These are phyloP conservation scores for Esperia sulphurella DNA, from an alignment of 2,888 invertebrate genomes.

Conservation along the genomic window DNA sequence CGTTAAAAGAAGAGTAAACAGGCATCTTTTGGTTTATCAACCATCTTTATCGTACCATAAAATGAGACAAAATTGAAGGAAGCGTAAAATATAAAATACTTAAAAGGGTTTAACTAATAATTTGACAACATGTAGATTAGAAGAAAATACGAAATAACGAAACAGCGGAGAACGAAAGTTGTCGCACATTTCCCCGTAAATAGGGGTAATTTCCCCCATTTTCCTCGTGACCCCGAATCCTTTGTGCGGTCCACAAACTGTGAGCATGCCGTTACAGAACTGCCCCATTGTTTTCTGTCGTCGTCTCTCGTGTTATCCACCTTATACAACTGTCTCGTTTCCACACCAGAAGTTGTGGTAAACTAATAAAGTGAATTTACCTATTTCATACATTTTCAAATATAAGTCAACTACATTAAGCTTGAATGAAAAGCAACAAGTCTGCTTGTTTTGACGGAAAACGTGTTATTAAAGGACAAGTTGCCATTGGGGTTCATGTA, in stretches of 20 bases:
- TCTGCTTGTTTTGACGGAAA: no score
- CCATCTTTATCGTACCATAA: no score
- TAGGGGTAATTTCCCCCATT: slow-evolving; percentile 31
- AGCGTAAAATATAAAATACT: no score
- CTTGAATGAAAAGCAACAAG: no score
- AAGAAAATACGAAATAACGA: no score
- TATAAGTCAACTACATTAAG: not conserved
- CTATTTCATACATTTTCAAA: slow-evolving; percentile 10
- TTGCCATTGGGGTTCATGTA: no score
- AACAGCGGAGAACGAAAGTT: not conserved
- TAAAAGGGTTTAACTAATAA: no score
- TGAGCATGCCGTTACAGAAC: slow-evolving; percentile 45
- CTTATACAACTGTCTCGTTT: slow-evolving; percentile 25
- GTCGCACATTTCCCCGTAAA: not conserved
- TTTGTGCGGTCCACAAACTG: slow-evolving; percentile 43
- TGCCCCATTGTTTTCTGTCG: slow-evolving; percentile 41
- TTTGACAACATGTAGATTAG: no score
- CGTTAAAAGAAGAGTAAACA: no score
- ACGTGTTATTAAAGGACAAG: no score
- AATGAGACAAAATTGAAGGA: no score
- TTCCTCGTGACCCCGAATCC: slow-evolving; percentile 49
- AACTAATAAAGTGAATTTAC: slow-evolving; percentile 31
- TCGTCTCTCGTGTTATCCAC: slow-evolving; percentile 21
- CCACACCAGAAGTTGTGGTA: slow-evolving; percentile 29
- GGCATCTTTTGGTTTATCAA: no score